Evolutionary conservation across 1,140 invertebrate species (phyloP).

Genomic region (Hypsibius dujardini): DNA sequence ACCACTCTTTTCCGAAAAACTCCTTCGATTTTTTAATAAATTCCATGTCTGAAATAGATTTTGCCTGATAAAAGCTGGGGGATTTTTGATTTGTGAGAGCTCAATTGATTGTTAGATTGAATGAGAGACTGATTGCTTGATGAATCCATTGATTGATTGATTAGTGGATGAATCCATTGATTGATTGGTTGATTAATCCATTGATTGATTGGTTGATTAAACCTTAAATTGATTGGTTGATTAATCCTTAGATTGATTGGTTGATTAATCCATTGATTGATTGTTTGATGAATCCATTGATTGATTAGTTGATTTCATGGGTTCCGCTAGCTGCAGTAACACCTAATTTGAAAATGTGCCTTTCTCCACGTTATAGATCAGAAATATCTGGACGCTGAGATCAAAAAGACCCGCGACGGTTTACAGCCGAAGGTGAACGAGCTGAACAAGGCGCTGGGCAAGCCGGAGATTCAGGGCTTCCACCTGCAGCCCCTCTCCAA

Average conservation of each 20-base stretch:
- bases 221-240: too few relatives aligned
- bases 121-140: too few relatives aligned
- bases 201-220: too few relatives aligned
- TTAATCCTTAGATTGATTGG: too few relatives aligned
- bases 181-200: neutral
- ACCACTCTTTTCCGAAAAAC: too few relatives aligned
- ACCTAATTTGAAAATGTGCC: too few relatives aligned
- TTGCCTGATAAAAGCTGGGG: too few relatives aligned
- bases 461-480: slow-evolving; percentile 49
- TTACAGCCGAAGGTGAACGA: slow-evolving; percentile 56
- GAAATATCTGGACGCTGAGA: slow-evolving; percentile 48
- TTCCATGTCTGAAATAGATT: too few relatives aligned
- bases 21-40: too few relatives aligned
- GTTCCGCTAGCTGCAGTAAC: slow-evolving; percentile 14
- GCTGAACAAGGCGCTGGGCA: slow-evolving; percentile 51
- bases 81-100: too few relatives aligned
- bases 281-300: neutral
- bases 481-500: slow-evolving; percentile 47
- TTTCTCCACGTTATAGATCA: slow-evolving; percentile 42
- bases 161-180: neutral
- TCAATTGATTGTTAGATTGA: too few relatives aligned
- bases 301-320: slow-evolving; percentile 19
- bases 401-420: slow-evolving; percentile 50
- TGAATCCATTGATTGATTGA: neutral
- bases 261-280: slow-evolving; percentile 9